A percentile compares a stretch with the other conserved stretches of the same genome.
Evolutionary conservation across 2,113 vertebrate genomes (phyloP).

Genomic region (Chionomys nivalis): DNA sequence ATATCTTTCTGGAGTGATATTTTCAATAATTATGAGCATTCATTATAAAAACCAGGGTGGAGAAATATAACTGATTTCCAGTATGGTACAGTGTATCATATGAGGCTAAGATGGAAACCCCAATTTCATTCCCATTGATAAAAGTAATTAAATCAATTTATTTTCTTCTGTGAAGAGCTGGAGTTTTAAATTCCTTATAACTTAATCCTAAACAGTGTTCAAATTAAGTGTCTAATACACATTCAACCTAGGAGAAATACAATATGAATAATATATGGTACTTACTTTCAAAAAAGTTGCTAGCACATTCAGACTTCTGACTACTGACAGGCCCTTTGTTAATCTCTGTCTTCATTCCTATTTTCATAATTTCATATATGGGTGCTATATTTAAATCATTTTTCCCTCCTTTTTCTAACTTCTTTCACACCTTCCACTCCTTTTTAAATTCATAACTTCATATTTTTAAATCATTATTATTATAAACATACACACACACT

Average conservation of each 20-base stretch:
- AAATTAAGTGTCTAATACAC: background rate
- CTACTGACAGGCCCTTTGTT: background rate
- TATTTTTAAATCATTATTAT: background rate
- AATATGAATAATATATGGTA: background rate
- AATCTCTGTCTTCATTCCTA: background rate
- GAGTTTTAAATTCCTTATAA: background rate
- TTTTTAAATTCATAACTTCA: background rate
- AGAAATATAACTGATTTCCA: slow-evolving; percentile 6
- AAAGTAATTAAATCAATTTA: background rate
- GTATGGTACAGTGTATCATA: background rate
- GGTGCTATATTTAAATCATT: background rate
- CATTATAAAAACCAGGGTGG: background rate
- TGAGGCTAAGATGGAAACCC: background rate
- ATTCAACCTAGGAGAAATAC: background rate
- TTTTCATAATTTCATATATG: background rate
- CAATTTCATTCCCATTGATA: background rate
- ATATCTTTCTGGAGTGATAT: background rate
- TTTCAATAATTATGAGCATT: background rate
- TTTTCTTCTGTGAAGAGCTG: background rate
- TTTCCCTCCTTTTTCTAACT: background rate
- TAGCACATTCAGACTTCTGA: background rate
- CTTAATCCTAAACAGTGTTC: slow-evolving; percentile 16
- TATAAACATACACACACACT: background rate
- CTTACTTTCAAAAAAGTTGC: background rate
- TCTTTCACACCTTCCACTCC: background rate